phyloP scores from a whole-genome alignment of 2,888 invertebrate species.

The Acanthosoma haemorrhoidale region DNA sequence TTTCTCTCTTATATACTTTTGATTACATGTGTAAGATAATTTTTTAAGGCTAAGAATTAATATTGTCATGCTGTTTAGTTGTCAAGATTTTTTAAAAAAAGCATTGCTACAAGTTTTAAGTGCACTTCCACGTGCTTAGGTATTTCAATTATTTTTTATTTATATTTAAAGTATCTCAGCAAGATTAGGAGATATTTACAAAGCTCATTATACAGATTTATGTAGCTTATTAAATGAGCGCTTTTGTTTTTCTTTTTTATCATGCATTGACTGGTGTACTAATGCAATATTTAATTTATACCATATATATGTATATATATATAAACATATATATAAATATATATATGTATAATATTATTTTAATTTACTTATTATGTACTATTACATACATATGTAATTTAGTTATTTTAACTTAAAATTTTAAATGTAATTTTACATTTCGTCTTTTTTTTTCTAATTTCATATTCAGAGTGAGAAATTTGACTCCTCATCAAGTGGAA shows the following conservation, averaged over 20 bases:
- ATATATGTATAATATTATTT: neutral
- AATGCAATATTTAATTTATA: neutral
- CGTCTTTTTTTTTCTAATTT: neutral
- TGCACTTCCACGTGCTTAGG: conserved; percentile 7
- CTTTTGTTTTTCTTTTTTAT: no score
- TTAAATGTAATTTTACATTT: neutral
- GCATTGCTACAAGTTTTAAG: neutral
- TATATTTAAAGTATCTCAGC: neutral
- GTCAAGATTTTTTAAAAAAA: neutral
- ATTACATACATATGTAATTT: neutral
- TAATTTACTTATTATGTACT: neutral
- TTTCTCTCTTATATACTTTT: neutral
- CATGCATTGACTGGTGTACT: conserved; percentile 8
- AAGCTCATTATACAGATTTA: neutral
- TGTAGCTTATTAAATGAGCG: no score
- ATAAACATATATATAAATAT: neutral
- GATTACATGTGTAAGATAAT: neutral
- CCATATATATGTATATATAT: neutral
- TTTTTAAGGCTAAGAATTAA: neutral
- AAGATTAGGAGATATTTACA: neutral
- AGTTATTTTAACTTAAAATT: neutral
- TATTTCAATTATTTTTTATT: neutral
- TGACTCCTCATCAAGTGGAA: neutral
- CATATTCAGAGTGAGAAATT: neutral
- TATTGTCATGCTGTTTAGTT: neutral